Evolutionary conservation across 2,113 vertebrate species (phyloP).

Genomic region (Ivindomyrus marchei): DNA sequence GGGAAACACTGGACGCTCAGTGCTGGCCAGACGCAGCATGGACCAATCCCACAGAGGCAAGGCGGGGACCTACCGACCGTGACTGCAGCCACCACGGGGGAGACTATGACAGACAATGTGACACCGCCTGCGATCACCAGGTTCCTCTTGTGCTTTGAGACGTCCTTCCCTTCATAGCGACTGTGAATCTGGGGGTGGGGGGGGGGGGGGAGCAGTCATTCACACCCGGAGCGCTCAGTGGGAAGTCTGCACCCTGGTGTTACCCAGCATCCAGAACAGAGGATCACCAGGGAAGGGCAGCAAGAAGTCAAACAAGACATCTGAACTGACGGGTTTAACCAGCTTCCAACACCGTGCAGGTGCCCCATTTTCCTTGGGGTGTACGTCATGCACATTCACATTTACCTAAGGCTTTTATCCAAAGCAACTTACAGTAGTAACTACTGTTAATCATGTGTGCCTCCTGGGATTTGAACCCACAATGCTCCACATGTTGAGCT

Average conservation of each 20-base stretch:
- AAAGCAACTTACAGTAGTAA: not conserved
- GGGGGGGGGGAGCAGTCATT: not conserved
- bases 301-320: not conserved
- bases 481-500: not conserved
- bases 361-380: not conserved
- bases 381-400: not conserved
- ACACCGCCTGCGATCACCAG: conserved; percentile 93
- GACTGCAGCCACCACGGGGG: conserved; percentile 94
- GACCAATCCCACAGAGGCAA: not conserved
- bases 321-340: not conserved
- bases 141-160: conserved; percentile 94
- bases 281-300: not conserved
- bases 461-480: not conserved
- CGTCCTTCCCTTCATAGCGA: conserved; percentile 95
- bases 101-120: conserved; percentile 92
- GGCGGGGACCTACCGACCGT: conserved; percentile 80
- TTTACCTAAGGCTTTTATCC: not conserved
- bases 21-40: not conserved
- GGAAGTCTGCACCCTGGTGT: not conserved
- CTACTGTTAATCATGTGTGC: not conserved
- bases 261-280: not conserved
- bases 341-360: not conserved
- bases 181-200: conserved; percentile 78
- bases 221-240: not conserved
- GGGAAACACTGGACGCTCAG: not conserved